A percentile compares a stretch with the other conserved stretches of the same genome.
phyloP scores from a whole-genome alignment of 1,140 invertebrate genomes.

The Pomacea maculata region DNA sequence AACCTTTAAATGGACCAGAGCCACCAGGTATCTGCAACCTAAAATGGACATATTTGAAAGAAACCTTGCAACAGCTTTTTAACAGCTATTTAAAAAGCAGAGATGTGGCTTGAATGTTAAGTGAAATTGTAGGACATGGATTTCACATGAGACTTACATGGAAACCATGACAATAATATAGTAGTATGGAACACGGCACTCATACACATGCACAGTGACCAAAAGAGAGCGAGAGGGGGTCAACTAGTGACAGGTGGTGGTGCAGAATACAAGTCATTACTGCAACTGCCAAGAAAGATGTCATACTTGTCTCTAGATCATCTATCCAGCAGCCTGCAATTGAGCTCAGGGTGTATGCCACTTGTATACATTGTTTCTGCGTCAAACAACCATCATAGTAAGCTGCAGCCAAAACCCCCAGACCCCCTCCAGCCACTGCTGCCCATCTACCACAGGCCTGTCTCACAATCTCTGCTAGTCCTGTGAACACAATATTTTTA shows the following conservation, averaged over 20 bases:
- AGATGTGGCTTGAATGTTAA: too few relatives aligned
- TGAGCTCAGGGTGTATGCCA: background rate
- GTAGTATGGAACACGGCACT: too few relatives aligned
- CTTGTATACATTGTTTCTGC: background rate
- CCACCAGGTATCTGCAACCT: background rate
- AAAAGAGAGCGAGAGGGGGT: too few relatives aligned
- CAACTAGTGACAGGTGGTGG: background rate
- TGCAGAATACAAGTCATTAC: background rate
- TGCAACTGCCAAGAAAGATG: background rate
- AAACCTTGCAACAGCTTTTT: too few relatives aligned
- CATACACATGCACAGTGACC: too few relatives aligned
- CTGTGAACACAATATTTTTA: background rate
- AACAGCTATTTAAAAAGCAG: too few relatives aligned
- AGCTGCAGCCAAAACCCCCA: conserved; percentile 3
- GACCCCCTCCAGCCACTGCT: background rate
- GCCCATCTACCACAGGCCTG: too few relatives aligned
- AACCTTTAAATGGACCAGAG: background rate
- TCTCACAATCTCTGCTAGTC: background rate
- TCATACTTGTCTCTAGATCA: background rate
- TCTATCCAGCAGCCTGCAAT: background rate
- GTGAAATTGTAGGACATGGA: too few relatives aligned
- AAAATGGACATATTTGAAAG: background rate
- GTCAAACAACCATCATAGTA: conserved; percentile 8
- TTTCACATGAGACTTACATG: background rate
- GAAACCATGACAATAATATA: background rate